phyloP scores from a whole-genome alignment of 2,113 vertebrate species.

The Megaptera novaeangliae region DNA sequence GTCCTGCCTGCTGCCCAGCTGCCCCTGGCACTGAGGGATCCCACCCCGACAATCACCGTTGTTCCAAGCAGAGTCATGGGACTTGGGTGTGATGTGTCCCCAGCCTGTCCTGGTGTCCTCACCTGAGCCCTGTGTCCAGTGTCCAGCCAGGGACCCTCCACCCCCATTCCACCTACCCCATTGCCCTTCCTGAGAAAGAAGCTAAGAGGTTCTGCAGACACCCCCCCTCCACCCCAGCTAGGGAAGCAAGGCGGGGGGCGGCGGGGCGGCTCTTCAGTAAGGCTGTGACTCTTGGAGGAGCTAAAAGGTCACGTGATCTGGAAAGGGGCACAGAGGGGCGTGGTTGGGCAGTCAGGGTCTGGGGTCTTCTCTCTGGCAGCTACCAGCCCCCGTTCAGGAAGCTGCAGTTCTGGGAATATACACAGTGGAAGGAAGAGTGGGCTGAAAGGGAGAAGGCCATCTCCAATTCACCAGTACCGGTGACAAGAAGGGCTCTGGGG shows the following conservation, averaged over 20 bases:
- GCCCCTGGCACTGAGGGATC: not conserved
- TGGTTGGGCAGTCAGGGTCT: not conserved
- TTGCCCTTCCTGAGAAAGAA: not conserved
- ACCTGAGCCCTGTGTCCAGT: slow-evolving; percentile 84
- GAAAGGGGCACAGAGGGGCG: not conserved
- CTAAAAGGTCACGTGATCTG: not conserved
- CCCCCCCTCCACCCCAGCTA: not conserved
- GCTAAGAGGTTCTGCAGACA: not conserved
- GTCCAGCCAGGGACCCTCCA: slow-evolving; percentile 62
- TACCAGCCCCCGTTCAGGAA: slow-evolving; percentile 90
- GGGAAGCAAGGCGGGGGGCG: not conserved
- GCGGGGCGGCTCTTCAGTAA: not conserved
- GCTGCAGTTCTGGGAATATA: slow-evolving; percentile 84
- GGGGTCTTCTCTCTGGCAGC: slow-evolving; percentile 77
- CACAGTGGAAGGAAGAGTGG: not conserved
- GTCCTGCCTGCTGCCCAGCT: not conserved
- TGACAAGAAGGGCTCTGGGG: slow-evolving; percentile 85
- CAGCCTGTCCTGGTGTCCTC: slow-evolving; percentile 41
- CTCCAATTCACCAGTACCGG: slow-evolving; percentile 84
- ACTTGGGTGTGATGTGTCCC: not conserved
- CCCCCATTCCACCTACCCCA: not conserved
- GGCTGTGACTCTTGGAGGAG: not conserved
- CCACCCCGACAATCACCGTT: not conserved
- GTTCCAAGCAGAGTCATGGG: not conserved
- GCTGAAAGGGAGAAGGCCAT: slow-evolving; percentile 81